Base-by-base conservation (phyloP, 2,888 invertebrate genomes). In the Tiphia femorata region DNA sequence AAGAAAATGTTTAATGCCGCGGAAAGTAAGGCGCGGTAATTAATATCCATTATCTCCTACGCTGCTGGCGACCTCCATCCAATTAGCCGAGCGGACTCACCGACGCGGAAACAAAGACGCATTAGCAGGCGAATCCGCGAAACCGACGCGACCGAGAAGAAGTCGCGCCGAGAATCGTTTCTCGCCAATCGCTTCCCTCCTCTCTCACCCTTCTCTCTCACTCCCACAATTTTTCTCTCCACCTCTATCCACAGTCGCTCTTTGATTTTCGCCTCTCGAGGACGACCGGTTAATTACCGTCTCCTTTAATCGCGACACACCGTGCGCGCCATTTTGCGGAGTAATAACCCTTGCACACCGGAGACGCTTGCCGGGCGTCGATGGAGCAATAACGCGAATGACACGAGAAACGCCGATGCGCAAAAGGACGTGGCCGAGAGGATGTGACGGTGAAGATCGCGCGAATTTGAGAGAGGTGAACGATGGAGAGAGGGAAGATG, bases 1-100 rank as follows among this genome's bases (percentile, higher is more conserved):
- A 71, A 79, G 79, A 78, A 79, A 79, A 80, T 82, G 82, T 79
- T 83, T 82, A 82, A 80, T 82, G 79, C 81, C 70, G 78, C 72
- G 81, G 80, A 81, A 79, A 80, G 79, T 79, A 77, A 75, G 77
- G 75, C 75, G 74, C 70, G 73, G 81, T 81, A 83, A 83, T 83
- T 83, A 83, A 83, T 83, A 83, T 83, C 81, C 81, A 83, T 83
- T 83, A 83, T 80, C 76, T 67, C 33, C 63, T 62, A 61, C 67
- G 67, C 59, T n/a, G n/a, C n/a, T 68, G 70, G 75, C 77, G 76
- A 76, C 78, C 77, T 73, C 66, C 72, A 62, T 72, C 75, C 76
- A 80, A 80, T 80, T 80, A 79, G 73, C 73, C 60, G 54, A 68
- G 64, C 67, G 65, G 64, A 65, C 70, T 62, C 64, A 56, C 43